Percentiles rank a stretch among this genome's conserved stretches.
phyloP scores from a whole-genome alignment of 2,888 invertebrate species.

The Phyllotreta striolata region DNA sequence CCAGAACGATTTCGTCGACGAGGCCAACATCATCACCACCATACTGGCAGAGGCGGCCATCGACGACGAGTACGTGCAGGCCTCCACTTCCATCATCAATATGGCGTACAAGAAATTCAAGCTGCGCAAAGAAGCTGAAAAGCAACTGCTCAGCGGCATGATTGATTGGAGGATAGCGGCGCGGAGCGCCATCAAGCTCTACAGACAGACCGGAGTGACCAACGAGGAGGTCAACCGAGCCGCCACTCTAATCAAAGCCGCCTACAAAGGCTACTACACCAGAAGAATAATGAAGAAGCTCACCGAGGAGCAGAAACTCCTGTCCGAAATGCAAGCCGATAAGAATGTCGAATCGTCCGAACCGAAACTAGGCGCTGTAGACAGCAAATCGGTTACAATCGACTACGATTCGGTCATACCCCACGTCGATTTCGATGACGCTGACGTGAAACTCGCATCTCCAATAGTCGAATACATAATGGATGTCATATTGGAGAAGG shows the following conservation, averaged over 20 bases:
- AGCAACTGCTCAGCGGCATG: constrained; percentile 54
- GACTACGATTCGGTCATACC: constrained; percentile 49
- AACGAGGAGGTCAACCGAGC: constrained; percentile 58
- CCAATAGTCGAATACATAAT: too few relatives aligned
- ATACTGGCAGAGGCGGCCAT: constrained; percentile 48
- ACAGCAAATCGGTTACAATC: constrained; percentile 44
- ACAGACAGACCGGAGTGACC: constrained; percentile 56
- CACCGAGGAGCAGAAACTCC: constrained; percentile 30
- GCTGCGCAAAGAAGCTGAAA: constrained; percentile 44
- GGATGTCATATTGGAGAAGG: too few relatives aligned
- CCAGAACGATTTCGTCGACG: constrained; percentile 44
- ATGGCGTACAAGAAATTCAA: constrained; percentile 50
- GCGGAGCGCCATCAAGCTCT: constrained; percentile 56
- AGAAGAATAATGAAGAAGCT: constrained; percentile 51
- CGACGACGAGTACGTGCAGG: constrained; percentile 52
- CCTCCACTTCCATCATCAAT: constrained; percentile 56
- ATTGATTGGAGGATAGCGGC: constrained; percentile 60
- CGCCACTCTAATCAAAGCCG: constrained; percentile 59
- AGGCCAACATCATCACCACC: constrained; percentile 48
- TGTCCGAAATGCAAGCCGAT: neutral
- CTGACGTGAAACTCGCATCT: too few relatives aligned
- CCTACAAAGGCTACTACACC: constrained; percentile 60
- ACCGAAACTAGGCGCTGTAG: neutral
- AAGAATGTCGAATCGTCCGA: too few relatives aligned
- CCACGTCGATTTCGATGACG: constrained; percentile 49